These are phyloP conservation scores for Operophtera brumata DNA, from an alignment of 2,888 invertebrate genomes.

Conservation along the genomic window DNA sequence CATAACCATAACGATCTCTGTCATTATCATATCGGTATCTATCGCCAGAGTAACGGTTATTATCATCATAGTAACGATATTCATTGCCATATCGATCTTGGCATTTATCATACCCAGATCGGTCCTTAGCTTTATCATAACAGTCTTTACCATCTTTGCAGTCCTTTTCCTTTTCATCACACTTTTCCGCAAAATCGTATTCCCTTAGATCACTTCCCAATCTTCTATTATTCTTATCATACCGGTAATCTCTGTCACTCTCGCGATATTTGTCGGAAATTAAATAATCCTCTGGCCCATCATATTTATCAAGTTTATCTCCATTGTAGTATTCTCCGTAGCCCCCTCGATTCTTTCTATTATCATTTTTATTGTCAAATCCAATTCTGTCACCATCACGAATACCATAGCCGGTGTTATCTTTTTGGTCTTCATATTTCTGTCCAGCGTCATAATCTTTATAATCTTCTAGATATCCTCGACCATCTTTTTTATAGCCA, in stretches of 20 bases:
- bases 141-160: constrained; percentile 19
- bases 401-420: background rate
- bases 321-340: background rate
- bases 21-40: constrained; percentile 8
- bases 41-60: constrained; percentile 6
- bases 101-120: constrained; percentile 10
- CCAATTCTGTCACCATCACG: background rate
- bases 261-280: constrained; percentile 1
- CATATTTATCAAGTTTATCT: constrained; percentile 6
- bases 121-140: constrained; percentile 16
- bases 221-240: background rate
- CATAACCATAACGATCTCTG: background rate
- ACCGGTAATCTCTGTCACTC: background rate
- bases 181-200: constrained; percentile 13
- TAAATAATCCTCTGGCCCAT: constrained; percentile 8
- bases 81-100: constrained; percentile 13
- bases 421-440: background rate
- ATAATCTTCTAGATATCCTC: background rate
- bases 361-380: background rate
- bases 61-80: constrained; percentile 16
- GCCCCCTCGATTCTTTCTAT: background rate
- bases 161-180: constrained; percentile 12
- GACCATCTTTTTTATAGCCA: background rate
- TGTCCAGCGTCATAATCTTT: background rate
- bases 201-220: constrained; percentile 2